A percentile compares a stretch with the other conserved stretches of the same genome.
These are phyloP conservation scores for Syrista parreyssii DNA, from an alignment of 2,888 invertebrate genomes.

Conservation along the genomic window DNA sequence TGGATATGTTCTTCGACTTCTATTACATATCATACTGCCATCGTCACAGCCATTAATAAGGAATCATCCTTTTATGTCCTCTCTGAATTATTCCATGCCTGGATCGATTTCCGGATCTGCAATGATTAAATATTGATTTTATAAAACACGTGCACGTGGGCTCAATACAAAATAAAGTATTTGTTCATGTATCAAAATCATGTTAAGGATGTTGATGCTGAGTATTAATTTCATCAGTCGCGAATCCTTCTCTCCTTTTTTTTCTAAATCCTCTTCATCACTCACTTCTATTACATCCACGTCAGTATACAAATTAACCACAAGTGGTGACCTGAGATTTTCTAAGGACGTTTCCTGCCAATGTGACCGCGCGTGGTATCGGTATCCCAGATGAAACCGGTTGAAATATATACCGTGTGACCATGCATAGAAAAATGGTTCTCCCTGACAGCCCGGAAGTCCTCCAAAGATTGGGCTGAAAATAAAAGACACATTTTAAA, in stretches of 20 bases:
- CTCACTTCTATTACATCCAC: background rate
- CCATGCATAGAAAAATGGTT: slow-evolving; percentile 25
- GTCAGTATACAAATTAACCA: background rate
- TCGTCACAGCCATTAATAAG: background rate
- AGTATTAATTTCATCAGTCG: background rate
- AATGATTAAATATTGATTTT: background rate
- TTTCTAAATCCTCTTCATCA: background rate
- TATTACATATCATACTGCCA: background rate
- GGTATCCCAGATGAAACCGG: slow-evolving; percentile 45
- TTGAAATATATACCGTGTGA: slow-evolving; percentile 51
- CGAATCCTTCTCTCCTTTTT: background rate
- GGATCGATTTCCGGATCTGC: background rate
- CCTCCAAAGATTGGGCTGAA: background rate
- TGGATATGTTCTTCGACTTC: background rate
- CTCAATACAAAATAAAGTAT: background rate
- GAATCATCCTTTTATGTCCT: background rate
- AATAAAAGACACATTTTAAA: background rate
- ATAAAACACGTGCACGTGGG: background rate
- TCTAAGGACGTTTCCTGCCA: slow-evolving; percentile 24
- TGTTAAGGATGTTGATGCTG: background rate
- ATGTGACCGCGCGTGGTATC: slow-evolving; percentile 28
- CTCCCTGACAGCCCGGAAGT: background rate
- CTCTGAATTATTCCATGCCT: background rate
- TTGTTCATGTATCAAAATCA: background rate
- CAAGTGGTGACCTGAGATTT: slow-evolving; percentile 19